These are phyloP conservation scores for Spongilla lacustris DNA, from an alignment of 37 sponge, comb jelly and placozoan species.

Conservation along the genomic window DNA sequence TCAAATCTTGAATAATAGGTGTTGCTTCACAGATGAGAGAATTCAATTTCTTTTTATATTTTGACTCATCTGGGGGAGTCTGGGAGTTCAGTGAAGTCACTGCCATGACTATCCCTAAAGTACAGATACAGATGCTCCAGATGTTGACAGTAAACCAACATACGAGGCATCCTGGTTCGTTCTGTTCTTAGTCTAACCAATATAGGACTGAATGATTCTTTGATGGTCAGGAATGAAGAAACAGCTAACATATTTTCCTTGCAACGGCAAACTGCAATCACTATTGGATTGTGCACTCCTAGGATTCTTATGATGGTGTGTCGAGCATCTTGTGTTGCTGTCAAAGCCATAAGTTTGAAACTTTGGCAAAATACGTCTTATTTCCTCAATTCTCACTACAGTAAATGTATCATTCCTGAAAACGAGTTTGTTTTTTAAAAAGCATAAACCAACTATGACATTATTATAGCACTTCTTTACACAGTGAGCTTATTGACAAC, in stretches of 20 bases:
- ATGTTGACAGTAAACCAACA: conserved; percentile 5
- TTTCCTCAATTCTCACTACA: too few species aligned
- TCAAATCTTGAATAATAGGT: conserved; percentile 8
- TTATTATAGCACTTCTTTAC: conserved; percentile 27
- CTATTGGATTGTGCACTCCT: not conserved
- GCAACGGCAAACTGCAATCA: not conserved
- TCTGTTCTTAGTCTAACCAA: not conserved
- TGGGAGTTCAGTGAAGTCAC: not conserved
- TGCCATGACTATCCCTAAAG: not conserved
- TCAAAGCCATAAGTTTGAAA: not conserved
- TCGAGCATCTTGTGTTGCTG: not conserved
- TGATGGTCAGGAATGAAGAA: not conserved
- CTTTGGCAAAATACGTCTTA: not conserved
- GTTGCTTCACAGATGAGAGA: not conserved
- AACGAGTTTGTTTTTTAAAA: too few species aligned
- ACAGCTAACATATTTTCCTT: not conserved
- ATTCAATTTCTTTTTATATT: not conserved
- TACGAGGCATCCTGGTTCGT: not conserved
- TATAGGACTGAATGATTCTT: not conserved
- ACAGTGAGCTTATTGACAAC: conserved; percentile 63
- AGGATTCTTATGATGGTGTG: not conserved
- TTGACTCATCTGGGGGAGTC: conserved; percentile 14
- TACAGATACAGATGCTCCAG: conserved; percentile 6
- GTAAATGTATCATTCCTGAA: too few species aligned
- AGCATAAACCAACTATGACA: too few species aligned